Conservation (phyloP, 2,113 vertebrate genomes). For the Tychaedon coryphoeus region DNA sequence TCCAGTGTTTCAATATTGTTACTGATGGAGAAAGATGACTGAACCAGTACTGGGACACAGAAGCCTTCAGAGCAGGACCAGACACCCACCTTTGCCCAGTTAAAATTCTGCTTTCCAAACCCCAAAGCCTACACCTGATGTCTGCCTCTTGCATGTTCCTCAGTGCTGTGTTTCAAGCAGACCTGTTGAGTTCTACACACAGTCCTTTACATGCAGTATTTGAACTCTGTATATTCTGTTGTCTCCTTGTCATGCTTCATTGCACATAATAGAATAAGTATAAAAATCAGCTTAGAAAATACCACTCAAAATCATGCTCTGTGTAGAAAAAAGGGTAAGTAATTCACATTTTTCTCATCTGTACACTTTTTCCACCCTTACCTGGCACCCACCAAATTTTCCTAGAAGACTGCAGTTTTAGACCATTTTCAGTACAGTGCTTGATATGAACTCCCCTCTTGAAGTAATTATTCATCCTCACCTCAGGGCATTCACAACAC, state of each 20-base stretch:
- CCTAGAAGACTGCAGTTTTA: not conserved
- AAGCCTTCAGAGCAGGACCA: not conserved
- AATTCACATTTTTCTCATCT: not conserved
- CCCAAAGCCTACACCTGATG: fast-evolving
- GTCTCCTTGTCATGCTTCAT: not conserved
- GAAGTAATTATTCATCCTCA: not conserved
- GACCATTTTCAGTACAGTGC: not conserved
- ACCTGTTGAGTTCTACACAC: not conserved
- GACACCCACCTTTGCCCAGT: not conserved
- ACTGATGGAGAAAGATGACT: not conserved
- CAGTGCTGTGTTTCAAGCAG: not conserved
- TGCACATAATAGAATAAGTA: not conserved
- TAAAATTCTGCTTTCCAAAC: not conserved
- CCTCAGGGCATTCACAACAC: not conserved
- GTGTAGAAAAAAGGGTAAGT: not conserved
- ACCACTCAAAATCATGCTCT: not conserved
- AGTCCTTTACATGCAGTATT: not conserved
- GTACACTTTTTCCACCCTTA: not conserved
- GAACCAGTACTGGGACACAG: not conserved
- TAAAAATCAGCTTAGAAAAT: not conserved
- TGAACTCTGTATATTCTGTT: not conserved
- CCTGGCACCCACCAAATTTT: not conserved
- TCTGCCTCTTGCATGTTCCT: not conserved
- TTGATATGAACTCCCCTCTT: not conserved
- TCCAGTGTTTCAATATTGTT: not conserved